Base-by-base conservation (phyloP, 2,113 vertebrate genomes). In the Anthoscopus minutus region DNA sequence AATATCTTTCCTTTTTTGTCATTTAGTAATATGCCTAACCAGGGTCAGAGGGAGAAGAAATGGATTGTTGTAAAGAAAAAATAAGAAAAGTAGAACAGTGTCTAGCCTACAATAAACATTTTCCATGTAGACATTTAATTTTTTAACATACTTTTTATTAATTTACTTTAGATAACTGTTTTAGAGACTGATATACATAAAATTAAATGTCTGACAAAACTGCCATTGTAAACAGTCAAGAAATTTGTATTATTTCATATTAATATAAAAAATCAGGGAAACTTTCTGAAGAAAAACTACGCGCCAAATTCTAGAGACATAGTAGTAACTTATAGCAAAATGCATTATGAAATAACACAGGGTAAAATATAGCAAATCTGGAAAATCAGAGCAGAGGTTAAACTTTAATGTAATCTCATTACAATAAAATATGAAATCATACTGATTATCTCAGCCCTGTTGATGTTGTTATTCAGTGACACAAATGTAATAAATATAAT, bases 351-450 rank as follows among this genome's bases (percentile, higher is more conserved):
- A 89, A 71, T 56, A 84, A 13, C 4, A 51, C 25, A 42, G 20
- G 27, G 85, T 53, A 58, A 91, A 87, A 76, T 60, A 22, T 21
- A 83, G 74, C 4, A 2, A 87, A 89, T 69, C 70, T 85, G 27
- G 65, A 21, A 89, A 92, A 87, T 50, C 54, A 82, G 61, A 91
- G 40, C 48, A 74, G 65, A 91, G 53, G 37, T 79, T 82, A 87
- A 86, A 89, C n/a, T 72, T 91, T 35, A 61, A 17, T 42, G 11
- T 79, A 94, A 93, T 91, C 37, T 87, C 27, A 69, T 92, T 89
- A 88, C 7, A 45, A 81, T 77, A 88, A 89, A 94, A 80, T 85
- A 73, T 82, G 70, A 93, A 94, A 94, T 89, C 89, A 91, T 82
- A n/a, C 23, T 62, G 42, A 85, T 91, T 93, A 91, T 91, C 61